These are phyloP conservation scores for Agonopterix alstromeriana DNA, from an alignment of 2,888 invertebrate species.

Conservation along the genomic window DNA sequence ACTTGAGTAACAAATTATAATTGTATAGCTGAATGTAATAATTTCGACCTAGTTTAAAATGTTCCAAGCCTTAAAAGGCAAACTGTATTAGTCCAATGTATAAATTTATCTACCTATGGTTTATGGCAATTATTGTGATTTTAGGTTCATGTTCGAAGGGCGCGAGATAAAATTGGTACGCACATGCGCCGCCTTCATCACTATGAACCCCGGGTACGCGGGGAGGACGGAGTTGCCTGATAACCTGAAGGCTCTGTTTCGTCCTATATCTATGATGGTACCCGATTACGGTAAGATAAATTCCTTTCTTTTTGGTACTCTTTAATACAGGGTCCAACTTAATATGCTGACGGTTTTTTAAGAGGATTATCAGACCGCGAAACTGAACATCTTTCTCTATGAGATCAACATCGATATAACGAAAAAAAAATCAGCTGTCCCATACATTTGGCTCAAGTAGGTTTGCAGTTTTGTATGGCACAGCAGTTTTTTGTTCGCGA, in stretches of 20 bases:
- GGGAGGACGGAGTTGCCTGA: constrained; percentile 93
- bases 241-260: constrained; percentile 90
- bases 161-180: constrained; percentile 88
- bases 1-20: no score
- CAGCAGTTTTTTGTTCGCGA: no score
- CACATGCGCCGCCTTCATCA: constrained; percentile 91
- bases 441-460: no score
- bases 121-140: constrained; percentile 7
- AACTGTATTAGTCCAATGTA: not conserved
- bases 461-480: no score
- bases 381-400: no score
- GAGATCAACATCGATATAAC: no score
- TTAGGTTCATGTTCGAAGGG: constrained; percentile 92
- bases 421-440: no score
- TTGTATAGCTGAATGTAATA: no score
- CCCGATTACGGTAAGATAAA: constrained; percentile 86
- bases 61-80: no score
- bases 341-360: not conserved
- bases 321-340: not conserved
- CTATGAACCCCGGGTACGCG: constrained; percentile 96
- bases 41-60: no score
- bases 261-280: constrained; percentile 95
- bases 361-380: no score
- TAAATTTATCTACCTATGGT: no score
- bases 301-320: not conserved